These are phyloP conservation scores for Amphimallon solstitiale DNA, from an alignment of 2,888 invertebrate genomes.

Conservation along the genomic window DNA sequence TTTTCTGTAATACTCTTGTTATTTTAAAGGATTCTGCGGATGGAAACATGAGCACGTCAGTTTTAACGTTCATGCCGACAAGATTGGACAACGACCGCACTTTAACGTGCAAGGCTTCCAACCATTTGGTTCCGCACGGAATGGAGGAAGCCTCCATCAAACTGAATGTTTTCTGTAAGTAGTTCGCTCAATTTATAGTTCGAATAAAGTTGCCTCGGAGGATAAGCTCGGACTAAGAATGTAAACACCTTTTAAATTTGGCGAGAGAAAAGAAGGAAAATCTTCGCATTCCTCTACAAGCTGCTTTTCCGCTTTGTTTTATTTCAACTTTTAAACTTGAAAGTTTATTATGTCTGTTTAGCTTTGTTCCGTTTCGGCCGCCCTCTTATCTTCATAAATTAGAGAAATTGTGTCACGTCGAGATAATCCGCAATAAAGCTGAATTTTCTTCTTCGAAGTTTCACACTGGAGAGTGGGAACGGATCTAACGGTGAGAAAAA, in stretches of 20 bases:
- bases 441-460: constrained; percentile 4
- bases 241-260: constrained; percentile 45
- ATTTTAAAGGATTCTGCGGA: constrained; percentile 77
- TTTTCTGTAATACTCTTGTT: background rate
- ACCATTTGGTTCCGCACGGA: constrained; percentile 76
- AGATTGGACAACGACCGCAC: constrained; percentile 82
- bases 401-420: constrained; percentile 27
- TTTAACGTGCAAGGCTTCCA: constrained; percentile 84
- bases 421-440: constrained; percentile 26
- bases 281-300: background rate
- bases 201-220: constrained; percentile 37
- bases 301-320: constrained; percentile 35
- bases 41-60: constrained; percentile 83
- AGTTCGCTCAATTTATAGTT: constrained; percentile 47
- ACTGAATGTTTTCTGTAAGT: constrained; percentile 90
- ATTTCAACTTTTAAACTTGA: constrained; percentile 38
- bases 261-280: constrained; percentile 13
- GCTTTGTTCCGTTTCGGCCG: constrained; percentile 31
- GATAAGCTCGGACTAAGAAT: constrained; percentile 39
- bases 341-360: constrained; percentile 39
- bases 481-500: background rate
- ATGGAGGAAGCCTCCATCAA: constrained; percentile 82
- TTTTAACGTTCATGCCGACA: constrained; percentile 78
- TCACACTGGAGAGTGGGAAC: no score
- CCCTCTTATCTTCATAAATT: constrained; percentile 30